Evolutionary conservation across 1,140 invertebrate genomes (phyloP), one percentile per base, ranked within the genome.

Genomic region (Melipona quadrifasciata): DNA sequence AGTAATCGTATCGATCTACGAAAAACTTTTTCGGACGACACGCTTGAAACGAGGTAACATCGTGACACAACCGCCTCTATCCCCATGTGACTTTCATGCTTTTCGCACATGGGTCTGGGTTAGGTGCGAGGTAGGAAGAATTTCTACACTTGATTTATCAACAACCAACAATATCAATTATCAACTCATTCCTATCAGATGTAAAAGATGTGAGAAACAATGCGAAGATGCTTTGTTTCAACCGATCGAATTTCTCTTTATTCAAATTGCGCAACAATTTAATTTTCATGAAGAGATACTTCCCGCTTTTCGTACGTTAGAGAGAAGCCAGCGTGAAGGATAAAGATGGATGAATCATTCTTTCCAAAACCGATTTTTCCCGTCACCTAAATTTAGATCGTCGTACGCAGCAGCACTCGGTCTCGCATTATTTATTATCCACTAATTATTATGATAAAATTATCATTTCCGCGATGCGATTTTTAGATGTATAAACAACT

Each of bases 61-160:
- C 21, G 11, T 19, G 57, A 14, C 84, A 72, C n/a, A 47, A 82
- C 19, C 12, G 61, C 57, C 31, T 31, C 47, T 55, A 68, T 75
- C 75, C 57, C 91, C 92, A 92, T 92, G 92, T 92, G 92, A 91
- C 91, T 90, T 72, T 83, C 92, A 92, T 89, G 92, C 90, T 71
- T 86, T 84, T 73, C 31, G 31, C 87, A 82, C 85, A 90, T 90
- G 88, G 82, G 19, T 47, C 0, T 67, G 47, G 34, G 53, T 73
- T 80, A 47, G 47, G 24, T 31, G 12, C 1, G 4, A 58, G n/a
- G 14, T 0, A 58, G 10, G 19, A 10, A 8, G 12, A 78, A 78
- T 61, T 83, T 61, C 4, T 17, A 67, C 67, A 19, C 21, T 70
- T 0, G 8, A 58, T 19, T 1, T 4, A 31, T 51, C 11, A n/a